Conservation (phyloP, 2,797 vertebrate genomes). For the Catharus ustulatus region DNA sequence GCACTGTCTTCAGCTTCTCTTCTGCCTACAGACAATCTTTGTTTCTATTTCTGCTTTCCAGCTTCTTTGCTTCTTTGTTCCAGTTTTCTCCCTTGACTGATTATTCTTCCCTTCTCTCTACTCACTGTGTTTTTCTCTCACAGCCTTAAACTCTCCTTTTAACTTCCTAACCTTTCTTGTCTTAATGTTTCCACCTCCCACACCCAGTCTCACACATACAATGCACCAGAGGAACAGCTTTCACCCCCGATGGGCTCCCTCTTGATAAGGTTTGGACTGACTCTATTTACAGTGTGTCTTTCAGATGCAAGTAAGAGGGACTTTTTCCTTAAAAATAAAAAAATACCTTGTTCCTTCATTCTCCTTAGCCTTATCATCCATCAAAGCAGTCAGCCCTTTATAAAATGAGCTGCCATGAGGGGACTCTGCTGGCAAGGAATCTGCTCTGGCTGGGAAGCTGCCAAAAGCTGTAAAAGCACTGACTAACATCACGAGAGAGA, state of each 20-base stretch:
- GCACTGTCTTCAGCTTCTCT: background rate
- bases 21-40: background rate
- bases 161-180: background rate
- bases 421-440: slow-evolving; percentile 31
- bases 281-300: background rate
- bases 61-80: background rate
- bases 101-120: background rate
- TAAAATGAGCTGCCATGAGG: background rate
- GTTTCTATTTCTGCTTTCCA: background rate
- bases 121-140: background rate
- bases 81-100: background rate
- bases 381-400: slow-evolving; percentile 43
- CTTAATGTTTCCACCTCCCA: background rate
- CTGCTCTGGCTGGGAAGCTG: slow-evolving; percentile 43
- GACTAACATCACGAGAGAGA: background rate
- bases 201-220: background rate
- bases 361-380: slow-evolving; percentile 37
- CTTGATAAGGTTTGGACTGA: background rate
- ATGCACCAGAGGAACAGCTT: background rate
- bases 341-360: background rate
- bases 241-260: background rate
- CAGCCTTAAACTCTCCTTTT: background rate
- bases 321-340: background rate
- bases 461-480: slow-evolving; percentile 29
- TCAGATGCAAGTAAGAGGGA: background rate